Evolutionary conservation across 2,888 invertebrate species (phyloP).

Genomic region (Apamea monoglypha): DNA sequence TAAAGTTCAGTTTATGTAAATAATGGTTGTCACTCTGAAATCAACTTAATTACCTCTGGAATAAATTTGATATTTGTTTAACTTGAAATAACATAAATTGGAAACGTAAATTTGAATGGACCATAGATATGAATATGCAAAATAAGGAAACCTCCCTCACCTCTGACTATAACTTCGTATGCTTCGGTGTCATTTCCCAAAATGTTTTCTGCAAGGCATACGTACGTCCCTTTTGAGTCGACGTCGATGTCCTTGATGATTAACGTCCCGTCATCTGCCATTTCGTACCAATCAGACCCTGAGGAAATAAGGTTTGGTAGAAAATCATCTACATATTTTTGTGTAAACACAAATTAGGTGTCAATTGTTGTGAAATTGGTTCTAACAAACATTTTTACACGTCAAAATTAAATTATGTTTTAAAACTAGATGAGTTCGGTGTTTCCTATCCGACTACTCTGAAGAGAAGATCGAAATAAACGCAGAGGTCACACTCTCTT

Average conservation of each 20-base stretch:
- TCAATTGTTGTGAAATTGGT: not conserved
- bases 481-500: not conserved
- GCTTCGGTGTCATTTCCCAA: constrained; percentile 65
- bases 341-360: not conserved
- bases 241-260: constrained; percentile 72
- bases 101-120: too few relatives aligned
- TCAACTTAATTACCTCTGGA: too few relatives aligned
- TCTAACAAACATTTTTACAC: not conserved
- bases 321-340: not conserved
- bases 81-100: too few relatives aligned
- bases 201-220: constrained; percentile 74
- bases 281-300: constrained; percentile 76
- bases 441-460: not conserved
- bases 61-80: too few relatives aligned
- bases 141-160: constrained; percentile 67
- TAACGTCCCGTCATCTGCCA: constrained; percentile 74
- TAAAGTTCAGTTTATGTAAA: too few relatives aligned
- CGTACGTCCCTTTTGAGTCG: constrained; percentile 67
- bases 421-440: not conserved
- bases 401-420: not conserved
- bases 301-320: not conserved
- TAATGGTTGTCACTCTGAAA: too few relatives aligned
- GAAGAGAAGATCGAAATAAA: not conserved
- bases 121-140: not conserved
- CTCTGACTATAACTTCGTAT: constrained; percentile 69